Percentiles rank a stretch among this genome's conserved stretches.
Conservation (phyloP, 2,113 vertebrate species). For the Eira barbara region DNA sequence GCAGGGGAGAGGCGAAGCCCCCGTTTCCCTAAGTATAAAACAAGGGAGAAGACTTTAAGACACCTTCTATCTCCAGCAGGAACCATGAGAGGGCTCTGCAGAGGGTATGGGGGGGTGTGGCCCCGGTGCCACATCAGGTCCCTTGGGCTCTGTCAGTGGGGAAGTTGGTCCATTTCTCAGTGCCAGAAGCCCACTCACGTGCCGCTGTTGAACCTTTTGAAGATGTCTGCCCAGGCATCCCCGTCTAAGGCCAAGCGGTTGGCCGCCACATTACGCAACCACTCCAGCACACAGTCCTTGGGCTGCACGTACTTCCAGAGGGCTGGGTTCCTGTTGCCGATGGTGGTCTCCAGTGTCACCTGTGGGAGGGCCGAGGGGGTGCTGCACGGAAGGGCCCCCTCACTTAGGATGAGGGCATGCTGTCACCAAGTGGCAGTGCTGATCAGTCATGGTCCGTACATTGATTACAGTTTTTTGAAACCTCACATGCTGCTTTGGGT, state of each 20-base stretch:
- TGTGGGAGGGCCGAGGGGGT: conserved; percentile 58
- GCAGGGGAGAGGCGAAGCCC: neutral
- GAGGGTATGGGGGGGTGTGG: rapidly evolving
- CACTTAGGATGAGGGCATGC: neutral
- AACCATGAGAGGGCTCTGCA: neutral
- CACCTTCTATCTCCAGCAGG: rapidly evolving
- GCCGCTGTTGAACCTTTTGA: conserved; percentile 93
- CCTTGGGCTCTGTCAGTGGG: neutral
- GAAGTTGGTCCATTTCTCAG: neutral
- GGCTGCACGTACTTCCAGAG: conserved; percentile 92
- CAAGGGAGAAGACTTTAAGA: neutral
- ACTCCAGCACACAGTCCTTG: conserved; percentile 88
- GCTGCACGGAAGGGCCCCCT: neutral
- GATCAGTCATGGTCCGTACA: rapidly evolving
- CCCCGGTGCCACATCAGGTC: neutral
- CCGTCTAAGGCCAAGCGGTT: conserved; percentile 90
- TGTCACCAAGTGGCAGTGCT: neutral
- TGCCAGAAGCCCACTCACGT: conserved; percentile 85
- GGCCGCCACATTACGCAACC: conserved; percentile 93
- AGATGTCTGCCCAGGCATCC: conserved; percentile 86
- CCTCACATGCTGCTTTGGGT: neutral
- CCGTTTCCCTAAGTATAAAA: neutral
- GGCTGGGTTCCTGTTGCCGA: conserved; percentile 91
- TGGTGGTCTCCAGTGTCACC: conserved; percentile 95
- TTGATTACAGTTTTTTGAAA: neutral